Base-by-base conservation (phyloP, 2,888 invertebrate genomes). In the Lochmaea crataegi region DNA sequence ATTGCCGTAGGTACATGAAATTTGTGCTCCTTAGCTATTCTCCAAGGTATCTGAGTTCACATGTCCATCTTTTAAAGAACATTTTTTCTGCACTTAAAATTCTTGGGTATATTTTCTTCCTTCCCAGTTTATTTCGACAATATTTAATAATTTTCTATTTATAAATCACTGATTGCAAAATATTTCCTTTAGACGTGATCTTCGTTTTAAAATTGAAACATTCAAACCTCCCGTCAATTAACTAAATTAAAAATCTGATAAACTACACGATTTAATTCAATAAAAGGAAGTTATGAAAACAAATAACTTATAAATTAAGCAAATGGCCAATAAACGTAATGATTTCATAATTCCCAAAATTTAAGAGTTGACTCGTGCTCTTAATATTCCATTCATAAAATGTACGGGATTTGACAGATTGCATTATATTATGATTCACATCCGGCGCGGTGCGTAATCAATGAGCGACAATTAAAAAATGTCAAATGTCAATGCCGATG, bases 401-500 rank as follows among this genome's bases (percentile, higher is more conserved):
- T 60, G 12, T 14, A 22, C 51, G 65, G 69, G 72, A 75, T 72
- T 72, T 70, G 69, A 60, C 71, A 65, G 75, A 76, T 73, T 71
- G 65, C 67, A 68, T 69, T 32, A 32, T 32, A 5, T 65, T 18
- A 69, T 75, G 75, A 76, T 66, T 77, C 75, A 77, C 64, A 76
- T 75, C 75, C 76, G 75, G 64, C 65, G 32, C 32, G 56, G 56
- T 64, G 68, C 73, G 69, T 67, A 72, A 71, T 74, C 67, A 75
- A 72, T 69, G 70, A 75, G 53, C 61, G 57, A 68, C 70, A 75
- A 77, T 75, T 75, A 74, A 72, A 63, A 66, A 72, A 71, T 76
- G 75, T 75, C 76, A 76, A 76, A 76, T 76, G 76, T 75, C 73
- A 75, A 76, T 76, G 76, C 72, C 73, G 73, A 71, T 67, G 68